phyloP scores from a whole-genome alignment of 2,888 invertebrate genomes.

The Drosophila maculinotata region DNA sequence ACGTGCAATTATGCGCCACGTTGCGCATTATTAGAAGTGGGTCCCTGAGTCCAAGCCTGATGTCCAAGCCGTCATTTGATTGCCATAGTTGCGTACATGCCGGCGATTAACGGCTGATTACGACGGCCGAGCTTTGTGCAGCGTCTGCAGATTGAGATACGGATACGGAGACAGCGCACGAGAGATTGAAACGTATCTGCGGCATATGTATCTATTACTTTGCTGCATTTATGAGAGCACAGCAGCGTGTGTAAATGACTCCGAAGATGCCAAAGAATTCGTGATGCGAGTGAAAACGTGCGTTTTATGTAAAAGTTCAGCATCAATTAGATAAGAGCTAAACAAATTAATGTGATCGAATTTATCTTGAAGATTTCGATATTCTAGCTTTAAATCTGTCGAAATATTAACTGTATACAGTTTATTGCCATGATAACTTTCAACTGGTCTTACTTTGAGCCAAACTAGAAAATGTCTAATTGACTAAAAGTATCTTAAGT shows the following conservation, averaged over 20 bases:
- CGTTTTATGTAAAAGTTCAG: conserved; percentile 5
- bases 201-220: conserved; percentile 40
- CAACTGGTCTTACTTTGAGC: background rate
- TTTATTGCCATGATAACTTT: background rate
- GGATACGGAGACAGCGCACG: conserved; percentile 37
- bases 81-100: conserved; percentile 58
- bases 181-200: conserved; percentile 72
- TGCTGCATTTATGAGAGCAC: conserved; percentile 27
- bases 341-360: conserved; percentile 4
- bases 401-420: no score
- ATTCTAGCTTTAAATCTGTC: no score
- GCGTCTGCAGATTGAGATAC: conserved; percentile 54
- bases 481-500: conserved; percentile 28
- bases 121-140: conserved; percentile 40
- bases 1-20: conserved; percentile 75
- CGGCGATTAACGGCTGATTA: conserved; percentile 74
- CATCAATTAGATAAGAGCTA: conserved; percentile 27
- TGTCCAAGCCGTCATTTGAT: conserved; percentile 53
- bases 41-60: conserved; percentile 43
- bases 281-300: conserved; percentile 31
- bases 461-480: conserved; percentile 7
- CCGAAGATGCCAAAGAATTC: conserved; percentile 34
- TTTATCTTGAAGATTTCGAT: no score
- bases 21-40: conserved; percentile 71
- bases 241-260: conserved; percentile 6